A percentile compares a stretch with the other conserved stretches of the same genome.
Evolutionary conservation across 1,140 invertebrate species (phyloP).

Genomic region (Brachionus plicatilis): DNA sequence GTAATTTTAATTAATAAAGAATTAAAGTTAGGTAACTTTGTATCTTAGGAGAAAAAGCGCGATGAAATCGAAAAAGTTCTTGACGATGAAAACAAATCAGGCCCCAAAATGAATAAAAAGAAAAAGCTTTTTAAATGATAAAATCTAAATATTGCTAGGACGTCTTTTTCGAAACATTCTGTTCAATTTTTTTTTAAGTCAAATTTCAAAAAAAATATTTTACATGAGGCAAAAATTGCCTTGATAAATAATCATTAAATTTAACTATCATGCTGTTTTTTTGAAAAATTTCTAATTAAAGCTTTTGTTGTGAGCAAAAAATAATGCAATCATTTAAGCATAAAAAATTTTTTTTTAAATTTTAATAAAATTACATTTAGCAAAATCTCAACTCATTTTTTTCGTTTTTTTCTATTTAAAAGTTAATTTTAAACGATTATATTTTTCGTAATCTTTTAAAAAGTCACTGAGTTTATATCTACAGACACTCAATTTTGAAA

Average conservation of each 20-base stretch:
- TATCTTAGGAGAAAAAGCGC: neutral
- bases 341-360: neutral
- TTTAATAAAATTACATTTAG: neutral
- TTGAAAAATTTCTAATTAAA: neutral
- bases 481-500: too few species aligned
- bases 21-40: neutral
- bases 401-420: neutral
- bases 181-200: neutral
- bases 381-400: neutral
- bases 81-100: neutral
- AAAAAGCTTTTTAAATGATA: constrained; percentile 1
- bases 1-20: neutral
- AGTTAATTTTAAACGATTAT: too few species aligned
- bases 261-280: neutral
- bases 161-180: neutral
- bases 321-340: neutral
- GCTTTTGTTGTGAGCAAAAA: neutral
- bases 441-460: too few species aligned
- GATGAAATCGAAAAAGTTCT: neutral
- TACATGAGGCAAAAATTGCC: neutral
- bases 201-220: neutral
- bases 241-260: neutral
- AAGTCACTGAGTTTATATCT: too few species aligned
- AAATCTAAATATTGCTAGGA: too few species aligned
- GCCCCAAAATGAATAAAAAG: neutral